Conservation (phyloP, 2,888 invertebrate species). For the Ptychoptera contaminata region DNA sequence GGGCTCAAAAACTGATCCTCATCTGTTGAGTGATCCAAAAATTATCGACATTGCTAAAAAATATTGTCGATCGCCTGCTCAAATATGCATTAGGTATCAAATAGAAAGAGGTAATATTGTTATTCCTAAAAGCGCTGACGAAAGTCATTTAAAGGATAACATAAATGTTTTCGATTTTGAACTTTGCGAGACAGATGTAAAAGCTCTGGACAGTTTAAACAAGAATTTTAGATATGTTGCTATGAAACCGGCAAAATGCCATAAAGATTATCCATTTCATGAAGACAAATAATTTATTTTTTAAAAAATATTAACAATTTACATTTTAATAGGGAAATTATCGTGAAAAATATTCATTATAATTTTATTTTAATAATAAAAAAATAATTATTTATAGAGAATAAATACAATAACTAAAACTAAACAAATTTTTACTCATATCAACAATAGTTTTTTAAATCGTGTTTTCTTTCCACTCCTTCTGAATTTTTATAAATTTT, state of each 20-base stretch:
- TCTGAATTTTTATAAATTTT: too few species aligned
- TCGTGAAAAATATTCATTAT: too few species aligned
- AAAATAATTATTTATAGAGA: too few species aligned
- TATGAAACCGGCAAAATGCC: constrained; percentile 1
- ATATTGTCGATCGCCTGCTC: constrained; percentile 44
- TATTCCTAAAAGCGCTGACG: constrained; percentile 40
- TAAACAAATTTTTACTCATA: too few species aligned
- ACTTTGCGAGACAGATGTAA: constrained; percentile 34
- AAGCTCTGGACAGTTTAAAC: constrained; percentile 30
- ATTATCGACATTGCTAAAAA: constrained; percentile 40
- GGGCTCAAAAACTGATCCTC: constrained; percentile 29
- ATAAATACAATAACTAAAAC: too few species aligned
- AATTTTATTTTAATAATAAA: too few species aligned
- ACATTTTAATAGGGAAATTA: too few species aligned
- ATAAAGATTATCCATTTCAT: constrained; percentile 9
- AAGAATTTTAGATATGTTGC: constrained; percentile 8
- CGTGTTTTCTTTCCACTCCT: too few species aligned
- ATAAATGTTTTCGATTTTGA: constrained; percentile 41
- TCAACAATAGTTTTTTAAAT: too few species aligned
- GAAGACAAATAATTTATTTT: background rate
- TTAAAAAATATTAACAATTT: too few species aligned
- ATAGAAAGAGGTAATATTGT: constrained; percentile 36
- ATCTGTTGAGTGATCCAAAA: constrained; percentile 18
- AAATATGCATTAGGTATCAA: constrained; percentile 45
- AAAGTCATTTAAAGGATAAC: constrained; percentile 34